These are phyloP conservation scores for Crocallis elinguaria DNA, from an alignment of 2,888 invertebrate species.

Conservation along the genomic window DNA sequence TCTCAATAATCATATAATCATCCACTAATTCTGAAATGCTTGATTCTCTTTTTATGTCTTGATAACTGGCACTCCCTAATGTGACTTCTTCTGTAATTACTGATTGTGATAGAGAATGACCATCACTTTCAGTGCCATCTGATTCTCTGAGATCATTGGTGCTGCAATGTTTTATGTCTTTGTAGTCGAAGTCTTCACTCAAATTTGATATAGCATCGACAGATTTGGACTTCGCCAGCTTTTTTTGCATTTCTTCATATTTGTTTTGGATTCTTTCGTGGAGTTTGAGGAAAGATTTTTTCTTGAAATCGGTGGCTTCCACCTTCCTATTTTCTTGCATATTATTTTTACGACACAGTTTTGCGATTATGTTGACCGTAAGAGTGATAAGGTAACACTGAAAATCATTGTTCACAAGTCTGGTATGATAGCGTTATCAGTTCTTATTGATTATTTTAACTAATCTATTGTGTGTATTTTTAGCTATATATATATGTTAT, in stretches of 20 bases:
- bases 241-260: slow-evolving; percentile 72
- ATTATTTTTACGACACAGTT: slow-evolving; percentile 33
- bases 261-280: slow-evolving; percentile 70
- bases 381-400: slow-evolving; percentile 45
- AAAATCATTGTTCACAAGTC: slow-evolving; percentile 38
- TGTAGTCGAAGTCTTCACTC: slow-evolving; percentile 54
- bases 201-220: slow-evolving; percentile 58
- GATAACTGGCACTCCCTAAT: slow-evolving; percentile 45
- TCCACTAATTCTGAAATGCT: slow-evolving; percentile 48
- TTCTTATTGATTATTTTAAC: slow-evolving; percentile 68
- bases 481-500: not conserved
- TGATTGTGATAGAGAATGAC: slow-evolving; percentile 36
- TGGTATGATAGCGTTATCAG: slow-evolving; percentile 59
- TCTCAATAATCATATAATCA: slow-evolving; percentile 42
- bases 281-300: slow-evolving; percentile 61
- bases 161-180: slow-evolving; percentile 48
- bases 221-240: slow-evolving; percentile 71
- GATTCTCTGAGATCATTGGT: slow-evolving; percentile 46
- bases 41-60: slow-evolving; percentile 53
- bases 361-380: slow-evolving; percentile 13
- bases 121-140: slow-evolving; percentile 40
- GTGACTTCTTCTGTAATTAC: slow-evolving; percentile 51
- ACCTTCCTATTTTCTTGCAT: slow-evolving; percentile 51
- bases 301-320: slow-evolving; percentile 43
- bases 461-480: slow-evolving; percentile 46